Conservation (phyloP, 2,113 vertebrate genomes). For the western clawed frog (Xenopus tropicalis) region DNA sequence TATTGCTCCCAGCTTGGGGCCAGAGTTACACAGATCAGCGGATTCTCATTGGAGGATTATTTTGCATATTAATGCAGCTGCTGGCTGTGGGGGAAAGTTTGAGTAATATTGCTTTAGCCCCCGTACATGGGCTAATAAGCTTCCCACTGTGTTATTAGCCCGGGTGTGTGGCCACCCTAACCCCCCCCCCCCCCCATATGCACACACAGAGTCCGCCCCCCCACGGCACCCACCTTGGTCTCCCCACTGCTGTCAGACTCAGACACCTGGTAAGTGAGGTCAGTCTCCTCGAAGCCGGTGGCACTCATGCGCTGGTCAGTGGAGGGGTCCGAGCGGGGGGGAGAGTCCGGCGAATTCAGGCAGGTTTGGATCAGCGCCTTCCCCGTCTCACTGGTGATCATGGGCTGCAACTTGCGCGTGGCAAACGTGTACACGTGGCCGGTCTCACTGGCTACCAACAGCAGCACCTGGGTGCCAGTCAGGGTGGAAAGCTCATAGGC, state of each 20-base stretch:
- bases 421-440: slow-evolving; percentile 98
- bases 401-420: slow-evolving; percentile 95
- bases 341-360: slow-evolving; percentile 97
- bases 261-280: slow-evolving; percentile 98
- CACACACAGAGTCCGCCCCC: too few relatives aligned
- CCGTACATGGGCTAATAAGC: too few relatives aligned
- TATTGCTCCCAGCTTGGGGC: too few relatives aligned
- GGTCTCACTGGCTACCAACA: slow-evolving; percentile 95
- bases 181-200: too few relatives aligned
- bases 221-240: slow-evolving; percentile 76
- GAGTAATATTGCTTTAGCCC: too few relatives aligned
- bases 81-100: too few relatives aligned
- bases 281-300: slow-evolving; percentile 95
- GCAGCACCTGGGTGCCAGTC: slow-evolving; percentile 94
- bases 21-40: too few relatives aligned
- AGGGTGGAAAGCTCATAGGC: slow-evolving; percentile 96
- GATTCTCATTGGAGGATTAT: too few relatives aligned
- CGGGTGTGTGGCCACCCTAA: too few relatives aligned
- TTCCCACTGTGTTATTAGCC: too few relatives aligned
- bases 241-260: slow-evolving; percentile 97
- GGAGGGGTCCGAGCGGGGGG: slow-evolving; percentile 90
- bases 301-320: slow-evolving; percentile 98
- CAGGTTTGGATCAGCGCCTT: slow-evolving; percentile 98
- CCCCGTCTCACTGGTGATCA: slow-evolving; percentile 98
- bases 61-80: too few relatives aligned